phyloP scores from a whole-genome alignment of 2,113 vertebrate species.

The Anoplopoma fimbria region DNA sequence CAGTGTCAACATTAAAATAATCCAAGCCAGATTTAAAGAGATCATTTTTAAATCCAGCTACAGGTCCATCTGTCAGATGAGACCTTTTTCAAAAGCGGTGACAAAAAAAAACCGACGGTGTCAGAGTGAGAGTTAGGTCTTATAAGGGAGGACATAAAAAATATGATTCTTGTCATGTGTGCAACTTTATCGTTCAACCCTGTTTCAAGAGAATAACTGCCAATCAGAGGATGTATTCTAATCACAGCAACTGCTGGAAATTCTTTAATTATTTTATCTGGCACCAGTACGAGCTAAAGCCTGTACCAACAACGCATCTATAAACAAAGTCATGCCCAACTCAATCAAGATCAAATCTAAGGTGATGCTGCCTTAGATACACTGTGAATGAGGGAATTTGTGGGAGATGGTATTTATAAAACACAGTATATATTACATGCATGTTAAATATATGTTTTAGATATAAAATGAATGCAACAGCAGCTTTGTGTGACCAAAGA shows the following conservation, averaged over 20 bases:
- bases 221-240: not conserved
- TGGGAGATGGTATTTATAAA: not conserved
- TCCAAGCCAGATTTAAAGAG: not conserved
- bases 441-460: not conserved
- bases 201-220: not conserved
- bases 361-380: not conserved
- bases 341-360: not conserved
- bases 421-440: not conserved
- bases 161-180: not conserved
- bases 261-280: conserved; percentile 16
- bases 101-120: no score
- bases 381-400: not conserved
- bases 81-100: not conserved
- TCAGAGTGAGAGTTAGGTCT: not conserved
- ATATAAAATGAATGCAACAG: not conserved
- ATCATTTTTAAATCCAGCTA: not conserved
- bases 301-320: not conserved
- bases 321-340: not conserved
- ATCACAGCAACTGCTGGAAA: not conserved
- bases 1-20: not conserved
- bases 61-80: not conserved
- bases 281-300: not conserved
- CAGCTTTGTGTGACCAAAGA: conserved; percentile 1
- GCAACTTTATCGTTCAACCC: not conserved
- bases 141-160: not conserved